phyloP scores from a whole-genome alignment of 2,797 vertebrate species.

The Sebastes oblongus region DNA sequence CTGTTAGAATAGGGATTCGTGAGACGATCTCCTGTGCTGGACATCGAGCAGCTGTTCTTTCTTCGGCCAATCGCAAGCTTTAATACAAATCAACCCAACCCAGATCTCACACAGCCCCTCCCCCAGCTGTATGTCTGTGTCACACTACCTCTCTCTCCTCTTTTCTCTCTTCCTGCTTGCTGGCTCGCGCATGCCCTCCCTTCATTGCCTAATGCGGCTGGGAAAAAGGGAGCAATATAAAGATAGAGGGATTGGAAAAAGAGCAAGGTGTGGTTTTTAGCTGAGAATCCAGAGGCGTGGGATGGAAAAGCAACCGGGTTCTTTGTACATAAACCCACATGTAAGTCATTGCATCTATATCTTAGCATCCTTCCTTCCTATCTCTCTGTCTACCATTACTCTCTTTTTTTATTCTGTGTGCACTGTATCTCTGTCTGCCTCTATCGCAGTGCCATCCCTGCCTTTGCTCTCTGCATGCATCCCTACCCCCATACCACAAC shows the following conservation, averaged over 20 bases:
- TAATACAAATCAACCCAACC: conserved; percentile 1
- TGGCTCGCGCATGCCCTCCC: background rate
- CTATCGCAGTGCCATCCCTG: conserved; percentile 42
- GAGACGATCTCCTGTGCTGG: background rate
- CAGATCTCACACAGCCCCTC: conserved; percentile 19
- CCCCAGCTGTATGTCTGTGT: conserved; percentile 41
- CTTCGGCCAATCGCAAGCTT: conserved; percentile 51
- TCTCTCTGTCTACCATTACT: background rate
- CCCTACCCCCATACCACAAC: conserved; percentile 54
- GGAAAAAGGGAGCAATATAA: background rate
- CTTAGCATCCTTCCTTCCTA: background rate
- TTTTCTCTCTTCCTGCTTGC: conserved; percentile 35
- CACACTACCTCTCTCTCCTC: conserved; percentile 19
- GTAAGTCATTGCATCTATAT: conserved; percentile 64
- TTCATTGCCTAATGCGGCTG: background rate
- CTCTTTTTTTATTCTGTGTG: background rate
- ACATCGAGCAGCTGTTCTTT: background rate
- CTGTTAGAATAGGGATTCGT: background rate
- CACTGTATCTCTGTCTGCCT: background rate
- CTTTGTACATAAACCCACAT: conserved; percentile 69
- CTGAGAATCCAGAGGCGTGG: conserved; percentile 12
- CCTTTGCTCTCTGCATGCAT: conserved; percentile 39
- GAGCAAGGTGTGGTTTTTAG: background rate
- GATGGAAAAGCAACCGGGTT: conserved; percentile 65
- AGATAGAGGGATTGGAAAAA: background rate